Conservation (phyloP, 2,888 invertebrate species). For the Electrophaes corylata region DNA sequence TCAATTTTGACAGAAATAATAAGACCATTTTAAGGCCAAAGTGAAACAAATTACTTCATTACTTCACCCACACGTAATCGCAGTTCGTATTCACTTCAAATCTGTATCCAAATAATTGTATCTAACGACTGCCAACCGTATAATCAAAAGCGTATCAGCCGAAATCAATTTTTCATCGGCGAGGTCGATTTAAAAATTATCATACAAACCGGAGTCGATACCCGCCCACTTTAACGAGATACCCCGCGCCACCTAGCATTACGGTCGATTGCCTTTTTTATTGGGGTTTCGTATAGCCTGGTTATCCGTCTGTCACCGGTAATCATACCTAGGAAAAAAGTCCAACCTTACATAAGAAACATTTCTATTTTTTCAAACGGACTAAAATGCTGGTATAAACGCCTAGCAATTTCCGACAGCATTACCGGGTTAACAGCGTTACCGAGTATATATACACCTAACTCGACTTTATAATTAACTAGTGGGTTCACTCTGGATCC, state of each 20-base stretch:
- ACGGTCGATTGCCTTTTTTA: conserved; percentile 23
- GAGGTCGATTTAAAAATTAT: conserved; percentile 77
- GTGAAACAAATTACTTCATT: conserved; percentile 41
- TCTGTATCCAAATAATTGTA: conserved; percentile 73
- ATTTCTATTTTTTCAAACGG: no score
- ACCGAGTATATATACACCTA: no score
- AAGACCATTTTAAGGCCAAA: conserved; percentile 13
- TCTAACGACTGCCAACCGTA: conserved; percentile 72
- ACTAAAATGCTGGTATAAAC: no score
- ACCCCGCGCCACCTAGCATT: conserved; percentile 30
- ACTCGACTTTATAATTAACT: no score
- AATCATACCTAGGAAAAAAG: no score
- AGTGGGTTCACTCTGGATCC: no score
- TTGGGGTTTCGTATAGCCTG: conserved; percentile 12
- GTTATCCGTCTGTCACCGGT: neutral
- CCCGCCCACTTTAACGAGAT: conserved; percentile 51
- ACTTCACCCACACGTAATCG: conserved; percentile 43
- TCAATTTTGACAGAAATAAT: conserved; percentile 3
- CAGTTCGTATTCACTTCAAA: conserved; percentile 49
- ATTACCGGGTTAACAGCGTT: no score
- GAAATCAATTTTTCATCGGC: conserved; percentile 81
- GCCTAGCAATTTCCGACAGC: no score
- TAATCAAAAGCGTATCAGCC: conserved; percentile 81
- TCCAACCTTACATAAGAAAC: no score
- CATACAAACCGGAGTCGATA: conserved; percentile 63